A percentile compares a stretch with the other conserved stretches of the same genome.
Conservation (phyloP, 2,113 vertebrate species). For the Megaptera novaeangliae region DNA sequence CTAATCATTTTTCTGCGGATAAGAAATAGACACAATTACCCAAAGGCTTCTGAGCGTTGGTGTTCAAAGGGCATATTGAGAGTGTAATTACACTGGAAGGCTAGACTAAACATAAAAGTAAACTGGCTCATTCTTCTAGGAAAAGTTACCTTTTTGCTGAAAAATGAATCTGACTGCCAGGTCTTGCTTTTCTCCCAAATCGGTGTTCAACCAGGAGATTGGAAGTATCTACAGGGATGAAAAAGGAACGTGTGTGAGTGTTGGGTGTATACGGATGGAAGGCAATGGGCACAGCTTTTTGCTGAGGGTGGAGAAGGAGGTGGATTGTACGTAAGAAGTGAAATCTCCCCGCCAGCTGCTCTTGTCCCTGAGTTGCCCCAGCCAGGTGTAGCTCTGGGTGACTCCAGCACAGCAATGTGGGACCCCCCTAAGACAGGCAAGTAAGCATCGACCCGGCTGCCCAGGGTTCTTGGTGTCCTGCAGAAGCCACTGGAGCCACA, state of each 20-base stretch:
- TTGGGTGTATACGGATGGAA: fast-evolving
- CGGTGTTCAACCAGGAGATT: neutral
- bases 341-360: neutral
- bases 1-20: neutral
- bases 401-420: fast-evolving
- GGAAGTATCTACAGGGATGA: neutral
- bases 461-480: neutral
- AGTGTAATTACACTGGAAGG: neutral
- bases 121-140: neutral
- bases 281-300: neutral
- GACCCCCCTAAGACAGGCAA: no score
- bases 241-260: neutral
- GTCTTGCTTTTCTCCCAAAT: neutral
- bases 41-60: neutral
- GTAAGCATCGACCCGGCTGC: neutral
- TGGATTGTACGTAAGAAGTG: neutral
- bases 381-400: neutral
- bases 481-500: neutral
- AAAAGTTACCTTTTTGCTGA: neutral
- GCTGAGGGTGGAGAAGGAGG: neutral
- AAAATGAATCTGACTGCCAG: neutral
- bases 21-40: neutral
- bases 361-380: neutral
- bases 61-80: neutral
- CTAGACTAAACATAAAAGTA: neutral